Percentiles rank a stretch among this genome's conserved stretches.
Conservation (phyloP, 2,113 vertebrate species). For the Acinonyx jubatus region DNA sequence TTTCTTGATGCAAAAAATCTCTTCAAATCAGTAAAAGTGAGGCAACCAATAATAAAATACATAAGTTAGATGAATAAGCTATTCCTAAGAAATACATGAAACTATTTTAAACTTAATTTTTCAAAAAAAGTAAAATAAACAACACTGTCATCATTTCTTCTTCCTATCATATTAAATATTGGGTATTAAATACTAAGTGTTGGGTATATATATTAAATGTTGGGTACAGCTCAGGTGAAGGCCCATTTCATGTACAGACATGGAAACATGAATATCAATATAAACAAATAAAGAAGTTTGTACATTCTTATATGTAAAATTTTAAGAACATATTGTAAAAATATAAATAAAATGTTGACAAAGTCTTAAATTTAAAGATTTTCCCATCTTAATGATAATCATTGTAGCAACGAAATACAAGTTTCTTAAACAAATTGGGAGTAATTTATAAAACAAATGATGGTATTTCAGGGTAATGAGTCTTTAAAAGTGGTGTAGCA, state of each 20-base stretch:
- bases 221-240: not conserved
- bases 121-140: not conserved
- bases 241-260: not conserved
- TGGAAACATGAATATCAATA: not conserved
- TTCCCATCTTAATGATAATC: not conserved
- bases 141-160: not conserved
- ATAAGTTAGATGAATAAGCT: not conserved
- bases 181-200: not conserved
- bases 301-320: not conserved
- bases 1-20: not conserved
- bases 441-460: not conserved
- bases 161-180: not conserved
- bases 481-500: not conserved
- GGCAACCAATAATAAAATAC: not conserved
- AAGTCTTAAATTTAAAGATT: not conserved
- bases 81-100: not conserved
- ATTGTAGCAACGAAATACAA: not conserved
- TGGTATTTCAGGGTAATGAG: not conserved
- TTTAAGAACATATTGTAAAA: not conserved
- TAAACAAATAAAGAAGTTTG: not conserved
- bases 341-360: not conserved
- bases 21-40: not conserved
- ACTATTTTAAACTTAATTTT: not conserved
- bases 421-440: not conserved
- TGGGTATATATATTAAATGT: not conserved